Base-by-base conservation (phyloP, 2,113 vertebrate species). In the Siphamia tubifer region DNA sequence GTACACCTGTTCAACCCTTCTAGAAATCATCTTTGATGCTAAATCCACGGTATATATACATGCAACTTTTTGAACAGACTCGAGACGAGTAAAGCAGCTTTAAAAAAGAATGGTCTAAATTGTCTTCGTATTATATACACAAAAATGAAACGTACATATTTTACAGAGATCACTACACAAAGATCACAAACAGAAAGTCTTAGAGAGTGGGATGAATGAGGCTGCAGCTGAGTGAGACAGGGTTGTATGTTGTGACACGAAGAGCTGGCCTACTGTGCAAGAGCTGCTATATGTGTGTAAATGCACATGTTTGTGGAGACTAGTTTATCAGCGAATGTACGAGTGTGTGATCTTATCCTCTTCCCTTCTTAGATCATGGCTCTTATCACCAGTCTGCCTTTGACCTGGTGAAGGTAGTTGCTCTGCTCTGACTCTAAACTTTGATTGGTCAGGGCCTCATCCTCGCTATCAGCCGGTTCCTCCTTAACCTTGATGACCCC, bases 391-490 rank as follows among this genome's bases (percentile, higher is more conserved):
- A 97, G 93, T 82, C 96, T 94, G 82, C 96, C 95, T 92, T 97
- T 98, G 93, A 98, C 95, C 93, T 98, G 96, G 94, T 96, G 95
- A 79, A 98, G 92, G 94, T 95, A 98, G 93, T 93, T 84, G 92
- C 92, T 94, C 91, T 95, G 94, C 92, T 95, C 92, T 66, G 93
- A 88, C 90, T 92, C 95, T 79, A 95, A 89, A 90, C 93, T 93
- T 90, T 93, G 93, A 88, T 92, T 92, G 84, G 86, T 91, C 89
- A 95, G 90, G 81, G 86, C 89, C 87, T 97, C 96, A 44, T 98
- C 96, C 72, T 96, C 95, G 74, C 95, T 98, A 90, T 98, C 95
- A 43, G 61, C 85, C 8, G 95, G 96, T 83, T 99, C 98, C 84
- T 98, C 95, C 82, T 99, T 99, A 88, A 99, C 94, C 85, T 95